These are phyloP conservation scores for Epizoanthus ramosus DNA, from an alignment of 92 coral and sea anemone species.

Conservation along the genomic window DNA sequence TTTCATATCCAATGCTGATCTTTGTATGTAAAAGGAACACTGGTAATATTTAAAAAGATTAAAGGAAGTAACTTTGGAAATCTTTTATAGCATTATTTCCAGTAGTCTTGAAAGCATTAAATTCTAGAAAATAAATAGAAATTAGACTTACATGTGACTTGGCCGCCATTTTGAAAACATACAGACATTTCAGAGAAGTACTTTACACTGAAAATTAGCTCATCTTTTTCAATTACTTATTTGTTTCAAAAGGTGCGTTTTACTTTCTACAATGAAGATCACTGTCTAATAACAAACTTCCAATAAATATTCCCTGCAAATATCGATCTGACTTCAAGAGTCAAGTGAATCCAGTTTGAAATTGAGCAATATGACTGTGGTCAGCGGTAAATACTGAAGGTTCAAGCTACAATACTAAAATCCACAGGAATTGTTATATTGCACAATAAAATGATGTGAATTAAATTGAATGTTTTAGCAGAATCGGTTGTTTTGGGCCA, in stretches of 20 bases:
- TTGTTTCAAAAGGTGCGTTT: neutral
- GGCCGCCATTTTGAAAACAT: neutral
- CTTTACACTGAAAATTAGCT: neutral
- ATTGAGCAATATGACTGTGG: neutral
- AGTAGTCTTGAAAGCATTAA: too few species aligned
- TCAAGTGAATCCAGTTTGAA: neutral
- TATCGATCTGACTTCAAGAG: neutral
- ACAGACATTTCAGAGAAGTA: neutral
- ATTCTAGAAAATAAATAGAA: neutral
- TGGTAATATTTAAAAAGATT: too few species aligned
- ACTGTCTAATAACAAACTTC: neutral
- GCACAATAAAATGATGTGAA: too few species aligned
- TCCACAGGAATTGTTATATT: too few species aligned
- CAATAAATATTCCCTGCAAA: neutral
- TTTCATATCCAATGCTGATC: too few species aligned
- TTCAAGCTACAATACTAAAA: neutral
- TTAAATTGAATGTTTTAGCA: neutral
- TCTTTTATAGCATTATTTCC: too few species aligned
- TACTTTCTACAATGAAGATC: neutral
- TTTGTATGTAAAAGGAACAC: too few species aligned
- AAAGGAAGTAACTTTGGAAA: too few species aligned
- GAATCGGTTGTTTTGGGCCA: neutral
- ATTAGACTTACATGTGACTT: neutral
- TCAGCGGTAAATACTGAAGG: neutral
- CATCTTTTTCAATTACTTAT: neutral